phyloP scores from a whole-genome alignment of 1,140 invertebrate genomes.

The Drosophila kikkawai region DNA sequence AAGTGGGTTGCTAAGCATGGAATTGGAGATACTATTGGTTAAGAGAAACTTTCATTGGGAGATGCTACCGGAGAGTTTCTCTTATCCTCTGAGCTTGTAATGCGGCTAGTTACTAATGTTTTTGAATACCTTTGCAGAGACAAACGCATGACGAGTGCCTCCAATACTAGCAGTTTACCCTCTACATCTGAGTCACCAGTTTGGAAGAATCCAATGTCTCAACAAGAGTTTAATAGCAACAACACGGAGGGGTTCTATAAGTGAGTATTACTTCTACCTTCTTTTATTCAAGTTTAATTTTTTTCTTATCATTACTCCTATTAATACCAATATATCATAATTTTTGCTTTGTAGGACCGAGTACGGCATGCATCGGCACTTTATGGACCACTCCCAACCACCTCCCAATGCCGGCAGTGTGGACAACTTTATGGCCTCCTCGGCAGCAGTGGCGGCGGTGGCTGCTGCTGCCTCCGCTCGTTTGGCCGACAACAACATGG shows the following conservation, averaged over 20 bases:
- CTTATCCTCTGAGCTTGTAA: background rate
- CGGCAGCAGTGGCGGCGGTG: conserved; percentile 79
- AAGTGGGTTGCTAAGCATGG: conserved; percentile 40
- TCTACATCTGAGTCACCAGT: conserved; percentile 84
- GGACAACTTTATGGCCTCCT: conserved; percentile 82
- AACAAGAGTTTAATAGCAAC: conserved; percentile 84
- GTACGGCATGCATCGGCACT: conserved; percentile 84
- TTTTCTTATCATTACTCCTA: too few relatives aligned
- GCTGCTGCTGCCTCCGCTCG: conserved; percentile 76
- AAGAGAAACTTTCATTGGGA: too few relatives aligned
- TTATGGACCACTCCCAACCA: conserved; percentile 83
- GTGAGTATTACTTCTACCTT: conserved; percentile 26
- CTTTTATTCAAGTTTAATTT: too few relatives aligned
- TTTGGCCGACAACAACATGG: conserved; percentile 77
- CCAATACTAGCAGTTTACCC: conserved; percentile 81
- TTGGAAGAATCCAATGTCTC: conserved; percentile 85
- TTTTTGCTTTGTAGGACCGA: conserved; percentile 64
- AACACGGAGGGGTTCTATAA: conserved; percentile 84
- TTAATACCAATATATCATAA: too few relatives aligned
- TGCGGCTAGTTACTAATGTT: background rate
- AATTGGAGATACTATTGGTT: background rate
- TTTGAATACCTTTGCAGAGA: conserved; percentile 52
- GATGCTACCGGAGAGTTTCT: background rate
- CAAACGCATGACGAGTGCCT: conserved; percentile 83
- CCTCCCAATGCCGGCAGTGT: conserved; percentile 77